These are phyloP conservation scores for Crocodylus rhombifer DNA, from an alignment of 2,797 vertebrate species.

Conservation along the genomic window DNA sequence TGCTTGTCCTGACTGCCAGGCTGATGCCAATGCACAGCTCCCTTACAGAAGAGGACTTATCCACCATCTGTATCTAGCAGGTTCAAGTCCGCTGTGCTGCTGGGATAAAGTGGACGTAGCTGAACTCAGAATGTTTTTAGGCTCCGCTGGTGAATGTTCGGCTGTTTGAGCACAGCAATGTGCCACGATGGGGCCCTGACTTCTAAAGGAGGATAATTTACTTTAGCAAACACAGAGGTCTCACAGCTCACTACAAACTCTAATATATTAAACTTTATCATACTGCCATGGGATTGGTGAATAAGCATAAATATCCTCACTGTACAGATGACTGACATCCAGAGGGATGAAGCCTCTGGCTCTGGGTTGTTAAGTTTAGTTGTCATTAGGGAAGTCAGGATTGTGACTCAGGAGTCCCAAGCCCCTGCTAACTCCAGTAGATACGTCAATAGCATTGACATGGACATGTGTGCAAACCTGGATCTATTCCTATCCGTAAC, in stretches of 20 bases:
- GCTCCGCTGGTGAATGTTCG: no score
- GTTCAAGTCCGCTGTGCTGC: not conserved
- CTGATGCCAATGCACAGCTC: not conserved
- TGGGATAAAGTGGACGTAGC: not conserved
- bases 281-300: accelerated
- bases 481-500: not conserved
- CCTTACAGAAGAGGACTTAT: not conserved
- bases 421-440: no score
- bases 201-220: no score
- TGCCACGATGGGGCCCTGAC: no score
- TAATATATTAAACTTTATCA: accelerated
- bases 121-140: no score
- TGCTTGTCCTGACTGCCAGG: not conserved
- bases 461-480: not conserved
- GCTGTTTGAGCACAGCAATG: no score
- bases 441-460: no score
- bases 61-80: not conserved
- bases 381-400: not conserved
- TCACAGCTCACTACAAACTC: no score
- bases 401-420: not conserved
- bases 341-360: not conserved
- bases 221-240: no score
- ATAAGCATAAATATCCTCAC: not conserved
- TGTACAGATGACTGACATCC: accelerated
- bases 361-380: accelerated